Percentiles rank a stretch among this genome's conserved stretches.
Evolutionary conservation across 2,797 vertebrate species (phyloP).

Genomic region (Pseudochaenichthys georgianus): DNA sequence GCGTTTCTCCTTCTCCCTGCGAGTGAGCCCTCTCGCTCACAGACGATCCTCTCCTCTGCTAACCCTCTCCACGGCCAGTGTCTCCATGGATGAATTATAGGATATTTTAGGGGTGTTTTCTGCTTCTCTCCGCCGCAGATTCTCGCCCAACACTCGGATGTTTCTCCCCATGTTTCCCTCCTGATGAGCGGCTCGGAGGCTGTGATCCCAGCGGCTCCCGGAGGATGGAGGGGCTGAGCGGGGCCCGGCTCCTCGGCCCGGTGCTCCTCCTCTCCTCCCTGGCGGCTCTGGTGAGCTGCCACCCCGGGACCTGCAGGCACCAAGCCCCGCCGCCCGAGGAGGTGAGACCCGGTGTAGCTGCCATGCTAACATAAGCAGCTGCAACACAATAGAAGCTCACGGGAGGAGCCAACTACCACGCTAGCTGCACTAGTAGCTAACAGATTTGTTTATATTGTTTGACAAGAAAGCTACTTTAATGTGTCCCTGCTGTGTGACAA

Average conservation of each 20-base stretch:
- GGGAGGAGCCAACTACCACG: slow-evolving; percentile 21
- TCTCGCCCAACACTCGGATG: too few species aligned
- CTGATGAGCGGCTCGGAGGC: too few species aligned
- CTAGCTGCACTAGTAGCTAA: slow-evolving; percentile 3
- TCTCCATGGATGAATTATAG: too few species aligned
- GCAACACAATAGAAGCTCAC: background rate
- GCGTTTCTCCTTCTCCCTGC: too few species aligned
- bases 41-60: too few species aligned
- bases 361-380: background rate
- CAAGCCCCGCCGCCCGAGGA: slow-evolving; percentile 72
- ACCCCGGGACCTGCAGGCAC: slow-evolving; percentile 77
- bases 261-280: slow-evolving; percentile 61
- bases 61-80: too few species aligned
- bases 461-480: background rate
- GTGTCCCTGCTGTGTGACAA: too few species aligned
- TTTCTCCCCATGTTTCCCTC: too few species aligned
- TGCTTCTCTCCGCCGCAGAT: too few species aligned
- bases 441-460: too few species aligned
- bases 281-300: slow-evolving; percentile 61
- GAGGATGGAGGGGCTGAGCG: slow-evolving; percentile 81
- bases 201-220: background rate
- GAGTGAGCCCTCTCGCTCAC: too few species aligned
- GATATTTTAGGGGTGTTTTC: too few species aligned
- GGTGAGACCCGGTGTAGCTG: slow-evolving; percentile 62
- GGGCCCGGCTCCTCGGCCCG: slow-evolving; percentile 56